phyloP scores from a whole-genome alignment of 1,140 invertebrate genomes.

The Agrilus planipennis region DNA sequence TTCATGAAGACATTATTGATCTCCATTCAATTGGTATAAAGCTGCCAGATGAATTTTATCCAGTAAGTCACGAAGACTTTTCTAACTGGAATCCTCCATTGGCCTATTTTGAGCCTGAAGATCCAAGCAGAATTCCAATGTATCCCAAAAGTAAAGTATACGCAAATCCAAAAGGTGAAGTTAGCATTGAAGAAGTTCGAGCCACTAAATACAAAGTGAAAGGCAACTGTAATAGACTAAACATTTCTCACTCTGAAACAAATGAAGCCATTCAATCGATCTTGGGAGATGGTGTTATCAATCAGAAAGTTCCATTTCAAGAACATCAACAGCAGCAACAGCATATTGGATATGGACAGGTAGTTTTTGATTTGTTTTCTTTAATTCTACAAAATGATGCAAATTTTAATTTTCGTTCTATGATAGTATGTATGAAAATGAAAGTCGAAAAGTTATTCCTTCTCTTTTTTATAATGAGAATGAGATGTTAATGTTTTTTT shows the following conservation, averaged over 20 bases:
- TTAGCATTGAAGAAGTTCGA: slow-evolving; percentile 55
- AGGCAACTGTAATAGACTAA: slow-evolving; percentile 1
- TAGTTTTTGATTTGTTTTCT: too few relatives aligned
- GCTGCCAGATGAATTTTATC: slow-evolving; percentile 35
- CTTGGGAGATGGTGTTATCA: slow-evolving; percentile 3
- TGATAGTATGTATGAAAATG: too few relatives aligned
- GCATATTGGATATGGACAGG: neutral
- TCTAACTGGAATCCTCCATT: slow-evolving; percentile 40
- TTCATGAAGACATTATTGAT: slow-evolving; percentile 46
- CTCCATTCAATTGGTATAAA: slow-evolving; percentile 16
- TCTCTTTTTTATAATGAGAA: too few relatives aligned
- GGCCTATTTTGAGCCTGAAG: slow-evolving; percentile 43
- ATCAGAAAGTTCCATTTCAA: neutral
- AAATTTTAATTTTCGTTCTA: too few relatives aligned
- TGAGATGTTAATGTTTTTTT: too few relatives aligned
- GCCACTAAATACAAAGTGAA: slow-evolving; percentile 28
- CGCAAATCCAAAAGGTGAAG: slow-evolving; percentile 43
- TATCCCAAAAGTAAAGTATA: slow-evolving; percentile 49
- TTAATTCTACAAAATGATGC: too few relatives aligned
- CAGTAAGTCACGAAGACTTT: slow-evolving; percentile 43
- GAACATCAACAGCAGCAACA: neutral
- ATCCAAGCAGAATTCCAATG: slow-evolving; percentile 43
- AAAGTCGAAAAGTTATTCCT: too few relatives aligned
- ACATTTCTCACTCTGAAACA: slow-evolving; percentile 6
- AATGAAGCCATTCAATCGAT: slow-evolving; percentile 9